Evolutionary conservation across 2,888 invertebrate species (phyloP), one percentile per base, ranked within the genome.

Genomic region (Eupithecia tripunctaria): DNA sequence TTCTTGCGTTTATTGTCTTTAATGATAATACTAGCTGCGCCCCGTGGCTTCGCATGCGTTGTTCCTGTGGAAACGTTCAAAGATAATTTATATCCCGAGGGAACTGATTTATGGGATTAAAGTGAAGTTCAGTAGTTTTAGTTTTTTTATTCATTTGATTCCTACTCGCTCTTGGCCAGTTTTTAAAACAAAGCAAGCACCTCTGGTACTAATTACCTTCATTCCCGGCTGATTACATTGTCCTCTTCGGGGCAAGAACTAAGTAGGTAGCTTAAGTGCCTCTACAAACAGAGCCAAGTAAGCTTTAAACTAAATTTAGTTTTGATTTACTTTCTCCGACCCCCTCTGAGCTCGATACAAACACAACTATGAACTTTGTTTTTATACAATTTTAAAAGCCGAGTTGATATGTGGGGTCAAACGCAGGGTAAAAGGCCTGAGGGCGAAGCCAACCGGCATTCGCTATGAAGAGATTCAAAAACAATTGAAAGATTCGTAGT

Each of bases 221-320:
- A 64, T 41, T 65, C 59, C 21, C 66, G 25, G 27, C 29, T 73
- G 66, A 73, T 72, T 65, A 72, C 51, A 66, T 29, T 59, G 73
- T 66, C 47, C 47, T n/a, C 27, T 41, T 21, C n/a, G 25, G 67
- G 69, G 60, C 56, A 29, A n/a, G n/a, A 14, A 32, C 67, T 68
- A 63, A 73, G 73, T 63, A 62, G 70, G 41, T 38, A 62, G 60
- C 62, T 51, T 38, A n/a, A 69, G 69, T 66, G 66, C 38, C 62
- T 66, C 66, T 47, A 41, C 66, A 72, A 69, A 70, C 67, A 67
- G 65, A 38, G 69, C 43, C 62, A 70, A 70, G 51, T 56, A 56
- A n/a, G 56, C 4, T 21, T 68, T 65, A 14, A 68, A 71, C 73
- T 70, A 68, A 70, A 71, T 71, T 71, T 74, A 60, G 67, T 68